phyloP scores from a whole-genome alignment of 2,113 vertebrate genomes.

The Thunnus thynnus region DNA sequence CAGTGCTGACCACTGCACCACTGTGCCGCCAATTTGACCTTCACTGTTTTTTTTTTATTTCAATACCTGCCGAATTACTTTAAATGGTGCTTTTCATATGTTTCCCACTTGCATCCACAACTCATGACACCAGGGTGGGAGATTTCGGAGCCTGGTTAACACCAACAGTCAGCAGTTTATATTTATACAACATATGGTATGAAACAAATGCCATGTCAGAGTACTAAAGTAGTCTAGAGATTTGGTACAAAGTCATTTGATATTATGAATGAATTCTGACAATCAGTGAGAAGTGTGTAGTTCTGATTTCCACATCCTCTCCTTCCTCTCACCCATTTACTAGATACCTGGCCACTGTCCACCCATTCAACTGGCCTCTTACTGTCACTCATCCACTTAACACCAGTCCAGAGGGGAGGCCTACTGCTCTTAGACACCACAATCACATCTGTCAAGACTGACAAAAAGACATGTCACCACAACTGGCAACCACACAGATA shows the following conservation, averaged over 20 bases:
- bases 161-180: constrained; percentile 27
- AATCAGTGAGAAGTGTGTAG: neutral
- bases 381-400: constrained; percentile 20
- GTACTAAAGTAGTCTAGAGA: neutral
- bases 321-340: neutral
- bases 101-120: neutral
- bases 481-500: constrained; percentile 18
- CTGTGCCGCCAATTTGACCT: no score
- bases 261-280: neutral
- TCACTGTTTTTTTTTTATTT: no score
- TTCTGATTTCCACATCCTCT: neutral
- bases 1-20: no score
- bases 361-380: constrained; percentile 14
- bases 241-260: constrained; percentile 16
- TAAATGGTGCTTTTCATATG: neutral
- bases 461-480: constrained; percentile 14
- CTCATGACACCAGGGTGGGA: neutral
- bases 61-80: no score
- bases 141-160: constrained; percentile 10
- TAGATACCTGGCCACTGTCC: neutral
- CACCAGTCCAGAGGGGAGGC: neutral
- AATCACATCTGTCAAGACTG: constrained; percentile 21
- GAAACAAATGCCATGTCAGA: constrained; percentile 8
- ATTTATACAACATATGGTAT: constrained; percentile 37
- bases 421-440: constrained; percentile 8